A percentile compares a stretch with the other conserved stretches of the same genome.
These are phyloP conservation scores for Bellardia pandia DNA, from an alignment of 2,888 invertebrate species.

Conservation along the genomic window DNA sequence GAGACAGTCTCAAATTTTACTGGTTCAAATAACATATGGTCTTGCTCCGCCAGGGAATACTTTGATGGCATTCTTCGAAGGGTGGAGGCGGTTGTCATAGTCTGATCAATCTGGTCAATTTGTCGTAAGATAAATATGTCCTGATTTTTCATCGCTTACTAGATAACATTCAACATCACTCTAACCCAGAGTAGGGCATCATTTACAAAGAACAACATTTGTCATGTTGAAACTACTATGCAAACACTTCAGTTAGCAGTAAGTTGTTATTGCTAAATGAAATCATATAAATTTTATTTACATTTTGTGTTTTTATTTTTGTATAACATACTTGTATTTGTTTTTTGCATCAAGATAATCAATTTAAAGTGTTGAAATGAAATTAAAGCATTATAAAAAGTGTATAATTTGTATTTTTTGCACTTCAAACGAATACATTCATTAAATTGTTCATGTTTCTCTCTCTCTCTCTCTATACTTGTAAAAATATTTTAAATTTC, in stretches of 20 bases:
- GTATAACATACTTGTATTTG: background rate
- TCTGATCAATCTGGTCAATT: too few species aligned
- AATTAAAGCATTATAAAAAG: constrained; percentile 28
- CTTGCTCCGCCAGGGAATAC: too few species aligned
- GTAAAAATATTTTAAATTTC: constrained; percentile 17
- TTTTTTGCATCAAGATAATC: constrained; percentile 17
- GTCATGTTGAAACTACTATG: constrained; percentile 20
- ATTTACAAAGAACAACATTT: background rate
- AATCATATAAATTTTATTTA: constrained; percentile 42
- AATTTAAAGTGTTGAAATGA: constrained; percentile 51
- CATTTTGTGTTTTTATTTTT: background rate
- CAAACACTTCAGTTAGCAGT: background rate
- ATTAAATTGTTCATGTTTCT: constrained; percentile 48
- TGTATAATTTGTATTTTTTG: constrained; percentile 7
- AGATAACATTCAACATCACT: too few species aligned
- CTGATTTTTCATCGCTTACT: too few species aligned
- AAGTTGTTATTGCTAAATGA: constrained; percentile 2
- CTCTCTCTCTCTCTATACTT: background rate
- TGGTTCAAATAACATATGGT: too few species aligned
- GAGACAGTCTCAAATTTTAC: too few species aligned
- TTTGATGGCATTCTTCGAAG: too few species aligned
- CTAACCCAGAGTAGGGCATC: background rate
- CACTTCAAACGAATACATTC: constrained; percentile 34
- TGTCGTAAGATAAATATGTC: too few species aligned
- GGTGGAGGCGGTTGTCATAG: too few species aligned